These are phyloP conservation scores for Mesaphorura yosii DNA, from an alignment of 1,140 invertebrate genomes.

Conservation along the genomic window DNA sequence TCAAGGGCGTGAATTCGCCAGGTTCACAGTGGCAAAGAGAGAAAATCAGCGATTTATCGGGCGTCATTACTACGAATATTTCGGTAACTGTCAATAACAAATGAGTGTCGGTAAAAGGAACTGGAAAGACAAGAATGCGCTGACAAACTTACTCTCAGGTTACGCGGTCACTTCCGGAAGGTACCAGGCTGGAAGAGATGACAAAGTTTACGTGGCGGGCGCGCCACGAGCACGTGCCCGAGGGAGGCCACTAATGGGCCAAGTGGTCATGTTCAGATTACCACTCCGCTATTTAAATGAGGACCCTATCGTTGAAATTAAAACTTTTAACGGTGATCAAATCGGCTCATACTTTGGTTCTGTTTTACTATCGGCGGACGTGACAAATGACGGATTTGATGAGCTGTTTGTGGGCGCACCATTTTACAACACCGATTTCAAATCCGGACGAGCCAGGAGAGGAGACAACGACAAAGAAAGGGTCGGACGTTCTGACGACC, in stretches of 20 bases:
- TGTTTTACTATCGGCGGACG: constrained; percentile 52
- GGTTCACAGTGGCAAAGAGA: background rate
- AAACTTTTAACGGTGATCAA: no score
- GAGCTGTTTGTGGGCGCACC: constrained; percentile 31
- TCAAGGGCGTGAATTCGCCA: background rate
- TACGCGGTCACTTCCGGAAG: background rate
- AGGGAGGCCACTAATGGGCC: background rate
- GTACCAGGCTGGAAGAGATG: background rate
- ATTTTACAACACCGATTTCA: constrained; percentile 38
- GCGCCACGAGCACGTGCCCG: background rate
- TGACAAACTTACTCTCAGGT: background rate
- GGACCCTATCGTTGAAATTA: no score
- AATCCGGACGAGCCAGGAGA: no score
- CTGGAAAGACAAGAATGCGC: no score
- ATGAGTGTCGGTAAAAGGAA: no score
- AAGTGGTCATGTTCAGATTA: background rate
- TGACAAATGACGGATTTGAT: constrained; percentile 54
- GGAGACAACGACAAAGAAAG: background rate
- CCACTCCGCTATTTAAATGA: no score
- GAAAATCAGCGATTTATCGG: background rate
- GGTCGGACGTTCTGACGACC: background rate
- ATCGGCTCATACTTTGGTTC: constrained; percentile 41
- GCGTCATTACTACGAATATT: background rate
- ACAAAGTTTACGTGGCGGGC: background rate
- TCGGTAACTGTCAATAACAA: background rate